A percentile compares a stretch with the other conserved stretches of the same genome.
Conservation (phyloP, 2,113 vertebrate species). For the Xyrauchen texanus region DNA sequence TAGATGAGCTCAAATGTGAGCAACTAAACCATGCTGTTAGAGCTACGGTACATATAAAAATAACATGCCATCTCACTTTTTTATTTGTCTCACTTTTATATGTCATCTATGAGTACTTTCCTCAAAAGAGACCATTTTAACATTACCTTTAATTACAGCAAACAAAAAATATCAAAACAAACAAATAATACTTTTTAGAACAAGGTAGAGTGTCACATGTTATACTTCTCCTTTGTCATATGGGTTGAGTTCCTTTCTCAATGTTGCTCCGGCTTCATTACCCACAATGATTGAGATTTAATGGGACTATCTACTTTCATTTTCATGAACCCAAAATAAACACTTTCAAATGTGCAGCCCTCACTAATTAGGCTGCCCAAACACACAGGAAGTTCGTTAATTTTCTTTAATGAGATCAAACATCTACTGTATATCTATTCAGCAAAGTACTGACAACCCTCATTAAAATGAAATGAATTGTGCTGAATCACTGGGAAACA, state of each 20-base stretch:
- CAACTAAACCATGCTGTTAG: too few species aligned
- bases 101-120: too few species aligned
- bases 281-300: not conserved
- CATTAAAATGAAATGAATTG: not conserved
- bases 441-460: not conserved
- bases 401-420: constrained; percentile 9
- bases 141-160: not conserved
- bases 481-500: not conserved
- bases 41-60: too few species aligned
- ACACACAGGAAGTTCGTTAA: not conserved
- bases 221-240: not conserved
- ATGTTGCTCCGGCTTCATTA: not conserved
- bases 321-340: not conserved
- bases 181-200: not conserved
- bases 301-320: not conserved
- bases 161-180: not conserved
- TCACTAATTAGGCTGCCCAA: not conserved
- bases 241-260: not conserved
- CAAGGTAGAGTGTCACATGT: not conserved
- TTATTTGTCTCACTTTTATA: too few species aligned
- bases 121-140: not conserved
- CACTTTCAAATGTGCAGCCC: constrained; percentile 3
- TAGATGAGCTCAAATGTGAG: too few species aligned
- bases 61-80: too few species aligned
- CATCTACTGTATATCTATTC: not conserved